Evolutionary conservation across 2,113 vertebrate species (phyloP), one percentile per base, ranked within the genome.

Genomic region (Corythornis cristatus): DNA sequence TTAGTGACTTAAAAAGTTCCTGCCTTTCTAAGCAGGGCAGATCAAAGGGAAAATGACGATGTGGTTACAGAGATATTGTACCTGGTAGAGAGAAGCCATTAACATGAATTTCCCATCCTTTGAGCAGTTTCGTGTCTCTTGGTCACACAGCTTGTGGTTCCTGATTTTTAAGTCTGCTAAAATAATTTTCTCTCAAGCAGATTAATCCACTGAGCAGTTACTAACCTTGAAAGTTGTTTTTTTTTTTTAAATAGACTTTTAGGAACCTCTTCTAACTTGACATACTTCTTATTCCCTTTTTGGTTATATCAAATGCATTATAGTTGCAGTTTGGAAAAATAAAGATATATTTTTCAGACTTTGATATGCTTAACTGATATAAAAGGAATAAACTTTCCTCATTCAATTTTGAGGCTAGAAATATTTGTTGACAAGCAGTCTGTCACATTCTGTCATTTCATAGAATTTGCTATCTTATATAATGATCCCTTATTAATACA

Each of bases 131-230:
- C 51, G 18, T 58, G 79, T 77, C 71, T 94, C 77, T 61, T 65
- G 50, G 58, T 70, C 70, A 72, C 45, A 71, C 20, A 82, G 20
- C 45, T 89, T 78, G 29, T 8, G 6, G 81, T 71, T 86, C 42
- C 35, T 88, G 51, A 46, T 66, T 86, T 89, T 88, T 93, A 80
- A 91, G 20, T 33, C 22, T 81, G 23, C n/a, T 90, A 53, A 90
- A 90, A 78, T 60, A 82, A 76, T 53, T 80, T 93, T 84, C 42
- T 82, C 15, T 23, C 14, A 50, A 53, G 40, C 21, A 83, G 65
- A 46, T 42, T 93, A 65, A 81, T 68, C 40, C 50, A 68, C n/a
- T 57, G 61, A 83, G 42, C n/a, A 60, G 43, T 64, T 62, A 57
- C 57, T 83, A 64, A 35, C n/a, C 50, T 68, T 78, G 57, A 81